Evolutionary conservation across 2,888 invertebrate genomes (phyloP).

Genomic region (Perdita meconis): DNA sequence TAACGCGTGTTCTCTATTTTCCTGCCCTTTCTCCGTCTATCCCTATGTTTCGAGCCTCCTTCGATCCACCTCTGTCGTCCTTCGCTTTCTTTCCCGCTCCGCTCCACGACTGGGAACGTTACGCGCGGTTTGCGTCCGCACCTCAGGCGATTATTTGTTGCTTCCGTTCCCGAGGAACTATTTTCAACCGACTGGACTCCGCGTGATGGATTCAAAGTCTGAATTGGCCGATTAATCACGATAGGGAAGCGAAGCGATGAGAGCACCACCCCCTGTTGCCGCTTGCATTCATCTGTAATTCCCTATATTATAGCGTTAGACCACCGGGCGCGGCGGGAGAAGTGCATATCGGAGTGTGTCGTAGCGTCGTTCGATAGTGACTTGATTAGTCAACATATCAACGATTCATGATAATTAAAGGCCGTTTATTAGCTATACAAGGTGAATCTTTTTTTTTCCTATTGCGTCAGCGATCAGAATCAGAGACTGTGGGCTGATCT

Average conservation of each 20-base stretch:
- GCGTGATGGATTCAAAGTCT: constrained; percentile 69
- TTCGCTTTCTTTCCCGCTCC: constrained; percentile 44
- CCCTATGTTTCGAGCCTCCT: constrained; percentile 45
- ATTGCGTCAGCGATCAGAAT: no score
- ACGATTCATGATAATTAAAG: no score
- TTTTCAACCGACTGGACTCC: constrained; percentile 69
- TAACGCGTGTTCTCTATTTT: constrained; percentile 50
- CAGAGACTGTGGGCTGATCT: no score
- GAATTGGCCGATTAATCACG: constrained; percentile 57
- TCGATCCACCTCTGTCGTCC: constrained; percentile 45
- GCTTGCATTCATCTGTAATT: background rate
- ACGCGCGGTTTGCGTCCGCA: constrained; percentile 83
- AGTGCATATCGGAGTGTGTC: no score
- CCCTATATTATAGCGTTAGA: background rate
- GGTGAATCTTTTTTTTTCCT: no score
- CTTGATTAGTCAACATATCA: no score
- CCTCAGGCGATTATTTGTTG: constrained; percentile 83
- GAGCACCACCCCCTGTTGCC: background rate
- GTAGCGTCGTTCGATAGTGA: no score
- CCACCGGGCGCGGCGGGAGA: no score
- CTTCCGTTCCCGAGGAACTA: constrained; percentile 81
- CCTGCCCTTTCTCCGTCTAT: constrained; percentile 27
- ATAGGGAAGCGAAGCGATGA: constrained; percentile 10
- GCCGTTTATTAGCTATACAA: no score
- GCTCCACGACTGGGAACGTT: constrained; percentile 52